Conservation (phyloP, 2,113 vertebrate genomes). For the Aleadryas rufinucha region DNA sequence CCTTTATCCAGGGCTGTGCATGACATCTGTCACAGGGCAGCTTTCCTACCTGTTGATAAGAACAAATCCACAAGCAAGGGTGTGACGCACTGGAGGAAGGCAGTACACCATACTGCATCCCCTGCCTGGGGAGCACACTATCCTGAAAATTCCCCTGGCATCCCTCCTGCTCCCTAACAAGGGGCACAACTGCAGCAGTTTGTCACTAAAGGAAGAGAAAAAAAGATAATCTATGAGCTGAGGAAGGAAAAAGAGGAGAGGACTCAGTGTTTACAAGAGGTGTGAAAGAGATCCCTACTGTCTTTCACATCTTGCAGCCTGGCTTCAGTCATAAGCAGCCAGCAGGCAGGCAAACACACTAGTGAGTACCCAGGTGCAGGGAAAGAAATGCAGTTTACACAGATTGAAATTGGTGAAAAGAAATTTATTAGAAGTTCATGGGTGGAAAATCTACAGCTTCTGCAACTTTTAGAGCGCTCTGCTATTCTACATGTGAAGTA, state of each 20-base stretch:
- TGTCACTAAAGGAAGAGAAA: neutral
- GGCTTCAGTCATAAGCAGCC: neutral
- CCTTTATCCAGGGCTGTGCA: neutral
- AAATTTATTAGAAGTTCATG: neutral
- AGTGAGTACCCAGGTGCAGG: neutral
- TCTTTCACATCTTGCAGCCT: neutral
- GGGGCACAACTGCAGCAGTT: neutral
- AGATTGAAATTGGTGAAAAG: neutral
- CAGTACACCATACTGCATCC: rapidly evolving
- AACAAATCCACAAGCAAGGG: rapidly evolving
- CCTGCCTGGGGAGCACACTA: neutral
- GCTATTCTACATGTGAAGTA: neutral
- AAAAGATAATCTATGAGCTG: neutral
- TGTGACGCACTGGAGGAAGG: neutral
- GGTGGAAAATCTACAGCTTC: neutral
- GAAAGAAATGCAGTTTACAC: neutral
- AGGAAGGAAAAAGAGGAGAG: neutral
- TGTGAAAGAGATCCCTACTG: neutral
- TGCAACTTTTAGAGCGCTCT: neutral
- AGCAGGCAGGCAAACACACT: neutral
- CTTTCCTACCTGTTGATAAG: neutral
- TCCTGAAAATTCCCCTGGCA: neutral
- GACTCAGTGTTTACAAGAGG: neutral
- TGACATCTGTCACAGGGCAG: neutral
- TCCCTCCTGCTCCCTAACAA: neutral